A percentile compares a stretch with the other conserved stretches of the same genome.
Conservation (phyloP, 2,888 invertebrate species). For the Nomada goodeniana region DNA sequence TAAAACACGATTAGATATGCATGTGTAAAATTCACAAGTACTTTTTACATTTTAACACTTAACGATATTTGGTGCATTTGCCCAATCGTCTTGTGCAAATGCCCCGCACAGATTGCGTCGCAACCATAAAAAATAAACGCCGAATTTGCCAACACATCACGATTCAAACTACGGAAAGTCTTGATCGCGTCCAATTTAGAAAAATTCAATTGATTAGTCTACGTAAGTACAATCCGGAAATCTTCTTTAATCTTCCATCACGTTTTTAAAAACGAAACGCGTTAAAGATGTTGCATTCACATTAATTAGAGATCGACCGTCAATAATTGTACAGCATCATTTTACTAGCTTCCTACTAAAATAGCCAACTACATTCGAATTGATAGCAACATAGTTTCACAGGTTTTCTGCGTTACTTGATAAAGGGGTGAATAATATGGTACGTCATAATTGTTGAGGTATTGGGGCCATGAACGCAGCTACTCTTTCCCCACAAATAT, state of each 20-base stretch:
- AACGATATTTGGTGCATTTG: constrained; percentile 35
- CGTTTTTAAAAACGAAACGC: neutral
- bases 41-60: constrained; percentile 51
- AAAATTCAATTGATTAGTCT: neutral
- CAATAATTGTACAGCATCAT: neutral
- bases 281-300: neutral
- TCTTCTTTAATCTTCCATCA: neutral
- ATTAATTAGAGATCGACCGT: neutral
- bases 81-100: constrained; percentile 9
- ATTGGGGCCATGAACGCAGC: neutral
- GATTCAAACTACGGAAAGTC: neutral
- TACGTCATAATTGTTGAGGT: neutral
- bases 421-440: neutral
- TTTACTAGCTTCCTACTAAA: constrained; percentile 8
- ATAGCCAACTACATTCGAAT: constrained; percentile 4
- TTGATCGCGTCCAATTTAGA: neutral
- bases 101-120: neutral
- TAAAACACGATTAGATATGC: constrained; percentile 42
- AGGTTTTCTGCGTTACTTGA: neutral
- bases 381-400: neutral
- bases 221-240: too few relatives aligned
- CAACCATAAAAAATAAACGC: constrained; percentile 29
- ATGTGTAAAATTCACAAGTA: constrained; percentile 49
- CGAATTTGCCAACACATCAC: neutral
- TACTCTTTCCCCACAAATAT: neutral